These are phyloP conservation scores for Sebastes iracundus DNA, from an alignment of 2,797 vertebrate species.

Conservation along the genomic window DNA sequence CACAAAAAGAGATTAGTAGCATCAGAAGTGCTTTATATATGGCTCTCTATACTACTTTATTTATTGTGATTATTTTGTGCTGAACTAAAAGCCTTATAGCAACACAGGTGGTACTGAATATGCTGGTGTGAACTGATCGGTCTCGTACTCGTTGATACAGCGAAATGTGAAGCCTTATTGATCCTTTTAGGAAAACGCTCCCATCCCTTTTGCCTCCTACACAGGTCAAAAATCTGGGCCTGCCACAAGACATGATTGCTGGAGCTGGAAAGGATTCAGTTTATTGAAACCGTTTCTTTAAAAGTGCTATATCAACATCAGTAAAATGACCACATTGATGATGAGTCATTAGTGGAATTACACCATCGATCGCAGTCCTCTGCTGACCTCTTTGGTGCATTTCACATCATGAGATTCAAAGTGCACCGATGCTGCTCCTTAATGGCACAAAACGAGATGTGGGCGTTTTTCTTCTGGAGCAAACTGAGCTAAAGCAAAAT, in stretches of 20 bases:
- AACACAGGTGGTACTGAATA: neutral
- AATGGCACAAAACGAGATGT: neutral
- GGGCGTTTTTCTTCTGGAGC: neutral
- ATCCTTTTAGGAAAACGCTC: neutral
- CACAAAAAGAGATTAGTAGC: neutral
- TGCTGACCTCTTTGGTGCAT: neutral
- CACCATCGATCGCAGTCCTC: neutral
- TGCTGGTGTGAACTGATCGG: neutral
- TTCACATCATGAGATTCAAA: neutral
- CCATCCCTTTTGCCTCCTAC: neutral
- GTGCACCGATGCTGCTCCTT: neutral
- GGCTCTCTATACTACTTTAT: neutral
- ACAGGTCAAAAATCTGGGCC: neutral
- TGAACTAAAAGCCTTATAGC: neutral
- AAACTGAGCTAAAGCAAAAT: neutral
- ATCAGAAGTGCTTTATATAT: neutral
- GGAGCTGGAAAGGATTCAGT: neutral
- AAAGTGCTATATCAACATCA: neutral
- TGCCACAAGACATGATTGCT: neutral
- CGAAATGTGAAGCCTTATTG: constrained; percentile 22
- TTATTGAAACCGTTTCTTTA: neutral
- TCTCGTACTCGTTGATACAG: neutral
- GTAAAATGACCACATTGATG: neutral
- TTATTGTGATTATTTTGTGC: neutral
- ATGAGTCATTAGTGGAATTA: constrained; percentile 21